These are phyloP conservation scores for Pachydiplax longipennis DNA, from an alignment of 2,888 invertebrate genomes.

Conservation along the genomic window DNA sequence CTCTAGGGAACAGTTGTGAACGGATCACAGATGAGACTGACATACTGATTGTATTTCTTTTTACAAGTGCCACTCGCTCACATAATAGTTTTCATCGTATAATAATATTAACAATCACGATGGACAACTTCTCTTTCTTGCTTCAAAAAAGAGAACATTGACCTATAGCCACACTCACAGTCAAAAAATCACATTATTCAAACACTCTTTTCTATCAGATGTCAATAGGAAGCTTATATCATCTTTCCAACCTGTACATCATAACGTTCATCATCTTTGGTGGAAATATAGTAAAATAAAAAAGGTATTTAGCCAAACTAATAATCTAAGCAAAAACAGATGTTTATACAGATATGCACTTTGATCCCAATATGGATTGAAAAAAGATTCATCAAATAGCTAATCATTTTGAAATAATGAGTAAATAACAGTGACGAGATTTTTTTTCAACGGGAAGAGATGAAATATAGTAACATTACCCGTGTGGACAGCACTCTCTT, in stretches of 20 bases:
- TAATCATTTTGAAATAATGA: slow-evolving; percentile 34
- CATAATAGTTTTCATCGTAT: slow-evolving; percentile 24
- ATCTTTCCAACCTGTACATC: slow-evolving; percentile 28
- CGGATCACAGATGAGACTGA: slow-evolving; percentile 40
- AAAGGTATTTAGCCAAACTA: slow-evolving; percentile 31
- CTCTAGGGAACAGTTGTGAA: slow-evolving; percentile 34
- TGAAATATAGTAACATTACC: slow-evolving; percentile 44
- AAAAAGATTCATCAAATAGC: slow-evolving; percentile 24
- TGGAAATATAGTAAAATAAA: slow-evolving; percentile 40
- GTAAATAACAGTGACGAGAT: slow-evolving; percentile 31
- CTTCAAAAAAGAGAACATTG: not conserved
- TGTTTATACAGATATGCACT: slow-evolving; percentile 40
- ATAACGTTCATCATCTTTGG: slow-evolving; percentile 41
- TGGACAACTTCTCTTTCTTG: not conserved
- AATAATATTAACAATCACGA: slow-evolving; percentile 40
- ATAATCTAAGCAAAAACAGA: slow-evolving; percentile 34
- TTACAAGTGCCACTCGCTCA: slow-evolving; percentile 1
- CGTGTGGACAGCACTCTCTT: slow-evolving; percentile 24
- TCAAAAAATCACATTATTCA: slow-evolving; percentile 38
- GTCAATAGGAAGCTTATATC: slow-evolving; percentile 34
- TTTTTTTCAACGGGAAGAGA: slow-evolving; percentile 31
- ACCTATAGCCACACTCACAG: slow-evolving; percentile 18
- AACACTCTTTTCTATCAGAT: slow-evolving; percentile 23
- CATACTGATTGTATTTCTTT: slow-evolving; percentile 9
- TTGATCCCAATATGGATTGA: slow-evolving; percentile 32